A percentile compares a stretch with the other conserved stretches of the same genome.
phyloP scores from a whole-genome alignment of 2,888 invertebrate genomes.

The Lasioglossum vierecki region DNA sequence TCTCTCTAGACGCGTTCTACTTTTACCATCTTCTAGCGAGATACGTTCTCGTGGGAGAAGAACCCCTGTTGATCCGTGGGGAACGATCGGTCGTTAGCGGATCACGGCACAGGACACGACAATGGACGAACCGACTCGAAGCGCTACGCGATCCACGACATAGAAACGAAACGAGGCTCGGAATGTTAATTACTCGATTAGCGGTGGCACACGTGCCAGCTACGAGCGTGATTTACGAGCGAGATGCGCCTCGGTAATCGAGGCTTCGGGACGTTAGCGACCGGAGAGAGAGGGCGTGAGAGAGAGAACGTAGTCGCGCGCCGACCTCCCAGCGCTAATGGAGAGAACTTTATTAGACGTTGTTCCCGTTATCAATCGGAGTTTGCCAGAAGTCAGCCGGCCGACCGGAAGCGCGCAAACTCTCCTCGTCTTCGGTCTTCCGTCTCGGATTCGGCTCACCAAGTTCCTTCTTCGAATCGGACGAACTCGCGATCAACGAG shows the following conservation, averaged over 20 bases:
- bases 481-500: not conserved
- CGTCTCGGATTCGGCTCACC: not conserved
- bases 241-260: conserved; percentile 55
- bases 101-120: not conserved
- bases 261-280: conserved; percentile 59
- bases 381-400: not conserved
- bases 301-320: conserved; percentile 26
- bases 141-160: conserved; percentile 12
- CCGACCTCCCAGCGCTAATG: conserved; percentile 32
- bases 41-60: not conserved
- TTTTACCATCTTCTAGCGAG: not conserved
- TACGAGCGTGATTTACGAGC: conserved; percentile 62
- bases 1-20: not conserved
- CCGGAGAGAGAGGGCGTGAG: conserved; percentile 39
- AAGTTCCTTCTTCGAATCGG: not conserved
- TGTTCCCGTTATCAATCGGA: conserved; percentile 45
- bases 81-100: not conserved
- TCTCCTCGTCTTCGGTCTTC: not conserved
- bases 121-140: not conserved
- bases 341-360: conserved; percentile 57
- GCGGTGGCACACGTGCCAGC: conserved; percentile 64
- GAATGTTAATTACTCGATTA: conserved; percentile 74
- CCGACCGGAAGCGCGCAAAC: not conserved
- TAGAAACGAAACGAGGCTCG: conserved; percentile 69
- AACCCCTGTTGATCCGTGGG: not conserved